phyloP scores from a whole-genome alignment of 2,888 invertebrate species.

The Tenodera sinensis region DNA sequence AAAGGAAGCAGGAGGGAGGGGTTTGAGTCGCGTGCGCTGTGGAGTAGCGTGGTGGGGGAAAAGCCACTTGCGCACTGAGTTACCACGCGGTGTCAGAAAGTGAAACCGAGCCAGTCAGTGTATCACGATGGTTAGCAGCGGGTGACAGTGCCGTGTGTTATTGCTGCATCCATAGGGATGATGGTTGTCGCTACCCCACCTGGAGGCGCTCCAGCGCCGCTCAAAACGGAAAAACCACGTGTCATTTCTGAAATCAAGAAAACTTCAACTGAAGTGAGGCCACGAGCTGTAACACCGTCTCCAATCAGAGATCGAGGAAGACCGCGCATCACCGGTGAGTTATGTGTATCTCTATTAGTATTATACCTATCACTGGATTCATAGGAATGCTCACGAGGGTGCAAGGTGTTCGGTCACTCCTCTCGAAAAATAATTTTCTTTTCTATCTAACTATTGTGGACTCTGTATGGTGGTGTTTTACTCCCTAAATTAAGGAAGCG shows the following conservation, averaged over 20 bases:
- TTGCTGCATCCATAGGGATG: not conserved
- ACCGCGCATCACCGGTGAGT: not conserved
- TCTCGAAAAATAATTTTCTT: no score
- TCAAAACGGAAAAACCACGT: conserved; percentile 1
- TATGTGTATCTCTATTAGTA: not conserved
- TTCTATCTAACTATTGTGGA: no score
- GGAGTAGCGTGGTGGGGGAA: not conserved
- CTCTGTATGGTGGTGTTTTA: no score
- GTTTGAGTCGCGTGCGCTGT: not conserved
- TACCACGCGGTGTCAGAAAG: not conserved
- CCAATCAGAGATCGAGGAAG: not conserved
- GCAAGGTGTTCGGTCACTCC: no score
- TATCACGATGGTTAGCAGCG: no score
- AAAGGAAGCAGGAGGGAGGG: not conserved
- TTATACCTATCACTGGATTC: no score
- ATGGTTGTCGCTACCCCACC: conserved; percentile 2
- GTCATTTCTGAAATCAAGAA: conserved; percentile 16
- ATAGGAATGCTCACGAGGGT: no score
- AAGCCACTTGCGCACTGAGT: not conserved
- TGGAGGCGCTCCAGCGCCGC: not conserved
- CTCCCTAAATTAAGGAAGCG: no score
- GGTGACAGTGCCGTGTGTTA: no score
- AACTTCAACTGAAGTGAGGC: not conserved
- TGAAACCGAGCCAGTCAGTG: not conserved
- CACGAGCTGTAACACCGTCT: not conserved